Evolutionary conservation across 2,888 invertebrate genomes (phyloP), one percentile per base, ranked within the genome.

Genomic region (Crocallis elinguaria): DNA sequence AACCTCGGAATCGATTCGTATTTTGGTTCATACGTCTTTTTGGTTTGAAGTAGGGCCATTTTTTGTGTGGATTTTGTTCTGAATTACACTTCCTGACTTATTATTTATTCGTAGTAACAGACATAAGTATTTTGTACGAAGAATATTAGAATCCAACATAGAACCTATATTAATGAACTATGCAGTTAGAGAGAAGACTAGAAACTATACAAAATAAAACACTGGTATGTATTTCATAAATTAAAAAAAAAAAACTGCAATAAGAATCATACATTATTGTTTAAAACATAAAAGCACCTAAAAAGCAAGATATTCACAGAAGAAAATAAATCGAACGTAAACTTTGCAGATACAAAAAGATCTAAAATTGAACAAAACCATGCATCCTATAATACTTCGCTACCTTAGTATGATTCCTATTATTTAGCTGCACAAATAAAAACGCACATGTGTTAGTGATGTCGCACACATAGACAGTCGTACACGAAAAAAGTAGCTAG

Each of bases 341-440:
- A 45, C 4, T 42, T 30, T 36, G 41, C 38, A 30, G 7, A 29
- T 32, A 52, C 49, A 37, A 23, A 42, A 23, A 57, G 14, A 45
- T 43, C 30, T 41, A 53, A 53, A 37, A 23, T 36, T 9, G 3
- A 39, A 54, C 49, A 42, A 60, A 60, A 56, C 60, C 75, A 84
- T 83, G 84, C 84, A 76, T 62, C 73, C 75, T 74, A 70, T 69
- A 61, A 64, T 67, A 56, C 63, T 73, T 68, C 74, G 75, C 92
- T 92, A 92, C 92, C 92, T 92, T 92, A 66, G 92, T 91, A 88
- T 92, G 85, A 82, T 91, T 92, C 93, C 88, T 90, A 92, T 92
- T 92, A 88, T 92, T 92, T 91, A 93, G 93, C 92, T 93, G 92
- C 92, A 88, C 74, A 91, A 89, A 91, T 83, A 82, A 85, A 84